Base-by-base conservation (phyloP, 2,797 vertebrate species). In the Pygocentrus nattereri region DNA sequence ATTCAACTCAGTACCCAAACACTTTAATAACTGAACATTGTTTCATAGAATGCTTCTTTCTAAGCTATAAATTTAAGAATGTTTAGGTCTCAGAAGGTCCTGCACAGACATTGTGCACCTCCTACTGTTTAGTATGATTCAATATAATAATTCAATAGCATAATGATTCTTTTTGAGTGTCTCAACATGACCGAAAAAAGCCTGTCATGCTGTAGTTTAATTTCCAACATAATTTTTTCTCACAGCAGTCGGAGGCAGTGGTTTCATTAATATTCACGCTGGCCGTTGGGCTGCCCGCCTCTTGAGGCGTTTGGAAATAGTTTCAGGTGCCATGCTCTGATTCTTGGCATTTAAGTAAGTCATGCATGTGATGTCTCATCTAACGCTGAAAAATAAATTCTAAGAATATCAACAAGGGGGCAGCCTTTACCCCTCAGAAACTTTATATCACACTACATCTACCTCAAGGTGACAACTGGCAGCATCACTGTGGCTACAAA, bases 241-340 rank as follows among this genome's bases (percentile, higher is more conserved):
- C 75, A 67, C 23, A 67, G 75, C 61, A 41, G 23, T 27, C 56
- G 62, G 75, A 77, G 62, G 62, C 62, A 52, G 75, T 77, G 31
- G 59, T 47, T 58, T 75, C 65, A 49, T 68, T 76, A 76, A 81
- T 76, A 68, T 81, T 75, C 65, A 58, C 67, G 61, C 73, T 61
- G 41, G 41, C 41, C 61, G 58, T 38, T 58, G 41, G 21, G 50
- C 68, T 59, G 25, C 62, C 56, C 30, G 30, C 64, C 30, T 49
- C 80, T 67, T 47, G 38, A 76, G 64, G 67, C 38, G 16, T 74
- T 80, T 31, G 31, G 64, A 80, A 30, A 74, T 18, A 49, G 70
- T 74, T 76, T 69, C 41, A 70, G 52, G 74, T 71, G 71, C 54
- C 71, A 58, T 50, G 47, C 70, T 64, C 30, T 38, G 27, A 61